Percentiles rank a stretch among this genome's conserved stretches.
phyloP scores from a whole-genome alignment of 2,888 invertebrate species.

The Hirtodrosophila histrioides region DNA sequence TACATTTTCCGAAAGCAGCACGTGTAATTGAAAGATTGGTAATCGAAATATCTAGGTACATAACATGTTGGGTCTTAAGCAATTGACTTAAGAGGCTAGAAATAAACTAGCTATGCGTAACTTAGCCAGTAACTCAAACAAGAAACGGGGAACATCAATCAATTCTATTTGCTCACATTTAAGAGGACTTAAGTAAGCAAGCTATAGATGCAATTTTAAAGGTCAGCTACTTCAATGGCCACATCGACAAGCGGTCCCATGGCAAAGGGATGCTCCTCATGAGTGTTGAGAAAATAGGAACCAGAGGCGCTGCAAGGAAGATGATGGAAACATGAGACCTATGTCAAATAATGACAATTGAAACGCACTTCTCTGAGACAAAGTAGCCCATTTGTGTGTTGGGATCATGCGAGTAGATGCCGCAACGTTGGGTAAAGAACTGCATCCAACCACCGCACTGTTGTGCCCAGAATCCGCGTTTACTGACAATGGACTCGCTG shows the following conservation, averaged over 20 bases:
- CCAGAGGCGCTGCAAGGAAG: slow-evolving; percentile 84
- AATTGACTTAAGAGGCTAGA: no score
- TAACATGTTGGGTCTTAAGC: no score
- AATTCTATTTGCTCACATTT: no score
- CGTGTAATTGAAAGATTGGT: no score
- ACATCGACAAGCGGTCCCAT: slow-evolving; percentile 62
- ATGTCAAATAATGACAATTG: slow-evolving; percentile 16
- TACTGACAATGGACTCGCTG: slow-evolving; percentile 86
- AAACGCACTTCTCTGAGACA: slow-evolving; percentile 84
- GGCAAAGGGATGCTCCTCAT: slow-evolving; percentile 68
- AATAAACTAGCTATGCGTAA: no score
- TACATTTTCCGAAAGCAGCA: no score
- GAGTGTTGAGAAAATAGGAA: slow-evolving; percentile 85
- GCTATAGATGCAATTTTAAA: background rate
- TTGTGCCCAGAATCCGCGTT: slow-evolving; percentile 86
- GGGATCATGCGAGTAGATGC: slow-evolving; percentile 47
- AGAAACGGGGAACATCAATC: no score
- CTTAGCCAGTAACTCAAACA: no score
- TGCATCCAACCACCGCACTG: slow-evolving; percentile 85
- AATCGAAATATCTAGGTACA: no score
- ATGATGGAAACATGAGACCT: fast-evolving
- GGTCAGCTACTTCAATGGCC: slow-evolving; percentile 52
- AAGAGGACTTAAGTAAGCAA: no score
- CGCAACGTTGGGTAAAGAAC: slow-evolving; percentile 85
- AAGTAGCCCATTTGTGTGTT: slow-evolving; percentile 85